These are phyloP conservation scores for Leucophora obtusa DNA, from an alignment of 2,888 invertebrate genomes.

Conservation along the genomic window DNA sequence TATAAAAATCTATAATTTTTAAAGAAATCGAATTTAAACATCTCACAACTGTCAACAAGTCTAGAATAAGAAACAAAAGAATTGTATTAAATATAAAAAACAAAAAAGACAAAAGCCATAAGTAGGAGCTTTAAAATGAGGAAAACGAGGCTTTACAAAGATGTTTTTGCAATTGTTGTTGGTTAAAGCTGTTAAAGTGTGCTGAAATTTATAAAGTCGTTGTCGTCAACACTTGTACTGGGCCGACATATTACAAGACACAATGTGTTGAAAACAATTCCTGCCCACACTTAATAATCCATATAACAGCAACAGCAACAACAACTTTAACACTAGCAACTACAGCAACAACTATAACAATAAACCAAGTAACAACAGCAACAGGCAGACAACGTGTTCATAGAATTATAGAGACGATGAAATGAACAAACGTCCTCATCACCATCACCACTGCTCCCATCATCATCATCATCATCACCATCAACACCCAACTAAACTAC, in stretches of 20 bases:
- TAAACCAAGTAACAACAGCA: slow-evolving; percentile 19
- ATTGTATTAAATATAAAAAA: slow-evolving; percentile 1
- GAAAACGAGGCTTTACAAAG: slow-evolving; percentile 13
- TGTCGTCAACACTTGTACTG: slow-evolving; percentile 60
- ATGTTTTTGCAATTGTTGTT: slow-evolving; percentile 9
- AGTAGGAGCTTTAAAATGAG: neutral
- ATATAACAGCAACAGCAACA: slow-evolving; percentile 52
- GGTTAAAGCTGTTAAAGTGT: slow-evolving; percentile 49
- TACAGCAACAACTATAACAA: slow-evolving; percentile 6
- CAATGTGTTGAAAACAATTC: slow-evolving; percentile 65
- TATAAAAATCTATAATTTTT: slow-evolving; percentile 42
- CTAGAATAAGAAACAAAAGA: neutral
- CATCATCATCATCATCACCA: slow-evolving; percentile 44
- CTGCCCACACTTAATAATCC: slow-evolving; percentile 64
- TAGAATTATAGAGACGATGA: slow-evolving; percentile 13
- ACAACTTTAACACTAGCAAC: slow-evolving; percentile 47
- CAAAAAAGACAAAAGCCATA: neutral
- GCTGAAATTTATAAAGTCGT: slow-evolving; percentile 62
- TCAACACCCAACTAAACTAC: slow-evolving; percentile 56
- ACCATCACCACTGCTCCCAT: slow-evolving; percentile 39
- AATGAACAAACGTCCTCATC: slow-evolving; percentile 48
- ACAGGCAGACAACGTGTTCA: slow-evolving; percentile 70
- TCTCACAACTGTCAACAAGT: slow-evolving; percentile 31
- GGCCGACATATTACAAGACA: slow-evolving; percentile 64
- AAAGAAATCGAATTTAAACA: slow-evolving; percentile 38